Evolutionary conservation across 2,888 invertebrate species (phyloP), one percentile per base, ranked within the genome.

Genomic region (Leptopilina drosophilae): DNA sequence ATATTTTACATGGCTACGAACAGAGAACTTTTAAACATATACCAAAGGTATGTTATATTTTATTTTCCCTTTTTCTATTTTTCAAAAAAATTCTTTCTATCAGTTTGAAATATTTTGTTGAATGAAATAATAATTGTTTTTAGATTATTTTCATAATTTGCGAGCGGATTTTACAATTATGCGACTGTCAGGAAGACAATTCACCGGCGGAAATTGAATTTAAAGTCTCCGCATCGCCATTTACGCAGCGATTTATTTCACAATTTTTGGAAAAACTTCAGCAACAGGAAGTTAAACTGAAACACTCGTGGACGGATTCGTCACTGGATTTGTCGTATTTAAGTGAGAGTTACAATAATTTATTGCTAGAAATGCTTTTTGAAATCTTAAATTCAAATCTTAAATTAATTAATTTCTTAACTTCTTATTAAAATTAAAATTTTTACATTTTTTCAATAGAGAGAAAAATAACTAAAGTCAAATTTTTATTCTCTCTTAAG

Each of bases 121-220:
- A 49, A 49, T 9, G 9, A 49, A 11, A 49, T 33, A 11, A 49
- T 33, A 49, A 11, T 49, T 49, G 9, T 78, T 90, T 92, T 12
- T 92, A 96, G 96, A 94, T 97, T 85, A 92, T 97, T n/a, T 96
- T 95, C 92, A 93, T 94, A 83, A 93, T 96, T 78, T 96, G 96
- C 88, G 96, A 97, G 90, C 93, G 96, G 64, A 94, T 97, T 46
- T 93, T 97, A 20, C 94, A 95, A 87, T 92, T 96, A 5, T 95
- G 95, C 85, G 94, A 95, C 2, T 94, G 95, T 86, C 93, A 93
- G 78, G 93, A 93, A n/a, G 93, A 93, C 85, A 92, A 90, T 83
- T 89, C 90, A 5, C 89, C 91, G 5, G 87, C 91, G 0, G 93
- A 93, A 1, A 87, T 94, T 64, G 93, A 94, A 89, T 93, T 94